These are phyloP conservation scores for Tiaroga cobitis DNA, from an alignment of 2,797 vertebrate genomes.

Conservation along the genomic window DNA sequence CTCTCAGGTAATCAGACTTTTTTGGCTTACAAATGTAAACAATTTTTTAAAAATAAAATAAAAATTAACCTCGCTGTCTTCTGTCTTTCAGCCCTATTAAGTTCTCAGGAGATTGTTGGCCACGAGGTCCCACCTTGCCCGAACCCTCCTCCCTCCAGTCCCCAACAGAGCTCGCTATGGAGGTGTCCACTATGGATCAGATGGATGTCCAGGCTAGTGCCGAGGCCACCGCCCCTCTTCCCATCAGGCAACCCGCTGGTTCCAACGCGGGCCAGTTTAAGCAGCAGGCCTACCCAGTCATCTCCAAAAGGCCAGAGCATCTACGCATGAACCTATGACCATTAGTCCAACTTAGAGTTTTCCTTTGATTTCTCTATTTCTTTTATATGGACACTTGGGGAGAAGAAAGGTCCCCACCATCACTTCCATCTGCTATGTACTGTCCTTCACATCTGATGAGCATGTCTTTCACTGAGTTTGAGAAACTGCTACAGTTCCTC, in stretches of 20 bases:
- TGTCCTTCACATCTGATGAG: slow-evolving; percentile 53
- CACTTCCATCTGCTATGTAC: slow-evolving; percentile 50
- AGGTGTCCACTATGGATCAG: slow-evolving; percentile 90
- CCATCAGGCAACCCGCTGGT: slow-evolving; percentile 89
- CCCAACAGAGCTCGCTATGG: slow-evolving; percentile 90
- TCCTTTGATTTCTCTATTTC: slow-evolving; percentile 62
- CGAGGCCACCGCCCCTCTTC: slow-evolving; percentile 95
- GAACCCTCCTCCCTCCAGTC: slow-evolving; percentile 69
- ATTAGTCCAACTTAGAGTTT: slow-evolving; percentile 65
- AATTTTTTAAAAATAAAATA: accelerated
- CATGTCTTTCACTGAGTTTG: slow-evolving; percentile 46
- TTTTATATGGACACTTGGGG: slow-evolving; percentile 62
- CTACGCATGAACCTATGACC: slow-evolving; percentile 99
- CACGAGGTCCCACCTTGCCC: slow-evolving; percentile 83
- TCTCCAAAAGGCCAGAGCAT: slow-evolving; percentile 96
- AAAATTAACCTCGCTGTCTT: neutral
- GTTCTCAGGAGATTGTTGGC: slow-evolving; percentile 92
- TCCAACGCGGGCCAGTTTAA: slow-evolving; percentile 89
- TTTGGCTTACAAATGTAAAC: neutral
- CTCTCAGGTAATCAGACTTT: slow-evolving; percentile 85
- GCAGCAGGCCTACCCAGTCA: slow-evolving; percentile 93
- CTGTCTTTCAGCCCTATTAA: slow-evolving; percentile 87
- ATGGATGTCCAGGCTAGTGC: slow-evolving; percentile 92
- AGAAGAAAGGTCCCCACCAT: slow-evolving; percentile 57
- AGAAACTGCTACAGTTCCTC: slow-evolving; percentile 47